phyloP scores from a whole-genome alignment of 2,888 invertebrate species.

The Meiosimyza decipiens region DNA sequence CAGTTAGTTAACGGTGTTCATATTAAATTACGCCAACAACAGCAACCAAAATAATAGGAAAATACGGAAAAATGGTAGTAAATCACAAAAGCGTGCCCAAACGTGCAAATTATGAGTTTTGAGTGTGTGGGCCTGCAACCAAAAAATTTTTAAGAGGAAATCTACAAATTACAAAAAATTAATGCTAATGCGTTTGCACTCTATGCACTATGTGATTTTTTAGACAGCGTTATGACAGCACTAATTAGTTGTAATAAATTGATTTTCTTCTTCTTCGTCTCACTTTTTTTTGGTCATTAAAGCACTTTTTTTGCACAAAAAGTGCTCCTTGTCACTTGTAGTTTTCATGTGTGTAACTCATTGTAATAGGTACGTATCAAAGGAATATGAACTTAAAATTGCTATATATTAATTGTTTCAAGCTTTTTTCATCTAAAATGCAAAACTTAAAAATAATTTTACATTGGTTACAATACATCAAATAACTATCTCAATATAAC shows the following conservation, averaged over 20 bases:
- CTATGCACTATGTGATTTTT: slow-evolving; percentile 18
- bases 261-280: too few species aligned
- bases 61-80: neutral
- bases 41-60: neutral
- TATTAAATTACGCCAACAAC: slow-evolving; percentile 19
- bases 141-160: neutral
- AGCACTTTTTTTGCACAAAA: too few species aligned
- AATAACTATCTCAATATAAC: too few species aligned
- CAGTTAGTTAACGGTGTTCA: slow-evolving; percentile 26
- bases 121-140: slow-evolving; percentile 1
- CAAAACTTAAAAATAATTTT: too few species aligned
- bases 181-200: slow-evolving; percentile 34
- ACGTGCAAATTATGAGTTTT: neutral
- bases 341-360: too few species aligned
- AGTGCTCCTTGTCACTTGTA: too few species aligned
- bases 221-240: slow-evolving; percentile 19
- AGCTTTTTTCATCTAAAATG: too few species aligned
- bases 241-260: slow-evolving; percentile 4
- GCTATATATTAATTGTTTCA: too few species aligned
- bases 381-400: too few species aligned
- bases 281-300: too few species aligned
- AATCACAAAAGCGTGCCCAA: slow-evolving; percentile 14
- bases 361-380: too few species aligned
- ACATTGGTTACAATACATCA: too few species aligned
- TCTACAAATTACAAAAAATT: neutral